Evolutionary conservation across 2,113 vertebrate species (phyloP).

Genomic region (Emydura subglobosa): DNA sequence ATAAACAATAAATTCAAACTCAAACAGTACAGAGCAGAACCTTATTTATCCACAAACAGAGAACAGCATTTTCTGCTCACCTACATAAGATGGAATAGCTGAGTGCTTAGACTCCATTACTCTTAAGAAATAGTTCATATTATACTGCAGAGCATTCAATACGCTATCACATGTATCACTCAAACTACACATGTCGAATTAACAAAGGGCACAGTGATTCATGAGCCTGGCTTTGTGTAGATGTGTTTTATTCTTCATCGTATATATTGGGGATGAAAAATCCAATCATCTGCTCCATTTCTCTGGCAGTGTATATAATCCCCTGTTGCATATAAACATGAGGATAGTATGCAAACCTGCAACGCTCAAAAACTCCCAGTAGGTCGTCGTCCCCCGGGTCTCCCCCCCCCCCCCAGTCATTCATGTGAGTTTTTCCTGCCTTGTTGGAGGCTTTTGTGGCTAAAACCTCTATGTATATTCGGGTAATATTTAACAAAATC

Average conservation of each 20-base stretch:
- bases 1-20: background rate
- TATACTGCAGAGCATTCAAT: no score
- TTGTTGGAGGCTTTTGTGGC: background rate
- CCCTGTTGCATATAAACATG: accelerated
- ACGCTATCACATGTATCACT: background rate
- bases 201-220: background rate
- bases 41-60: background rate
- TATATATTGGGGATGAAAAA: background rate
- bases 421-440: background rate
- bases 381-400: no score
- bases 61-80: background rate
- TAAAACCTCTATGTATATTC: background rate
- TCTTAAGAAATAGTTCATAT: background rate
- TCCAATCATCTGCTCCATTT: background rate
- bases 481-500: background rate
- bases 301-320: background rate
- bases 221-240: background rate
- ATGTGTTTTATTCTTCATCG: background rate
- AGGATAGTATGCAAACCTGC: background rate
- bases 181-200: background rate
- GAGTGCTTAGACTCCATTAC: background rate
- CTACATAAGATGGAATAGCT: background rate
- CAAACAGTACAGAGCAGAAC: background rate
- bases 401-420: background rate
- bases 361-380: background rate